Base-by-base conservation (phyloP, 1,140 invertebrate genomes). In the Leptopilina boulardi region DNA sequence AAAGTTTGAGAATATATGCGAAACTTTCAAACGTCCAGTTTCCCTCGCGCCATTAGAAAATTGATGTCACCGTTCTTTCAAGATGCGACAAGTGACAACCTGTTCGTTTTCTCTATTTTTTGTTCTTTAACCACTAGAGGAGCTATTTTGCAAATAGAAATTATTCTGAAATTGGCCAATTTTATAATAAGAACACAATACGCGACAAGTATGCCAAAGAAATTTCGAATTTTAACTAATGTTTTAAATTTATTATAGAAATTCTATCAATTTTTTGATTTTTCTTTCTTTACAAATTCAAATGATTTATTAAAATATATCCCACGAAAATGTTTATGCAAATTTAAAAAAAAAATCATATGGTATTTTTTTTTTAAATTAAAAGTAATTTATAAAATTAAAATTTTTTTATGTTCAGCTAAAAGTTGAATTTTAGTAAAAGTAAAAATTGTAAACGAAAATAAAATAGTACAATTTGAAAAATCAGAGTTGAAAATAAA, bases 11-110 rank as follows among this genome's bases (percentile, higher is more conserved):
- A 66, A 66, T 66, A n/a, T n/a, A 66, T 66, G 59, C 59, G 59
- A 66, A 66, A 66, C 59, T 66, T 66, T 66, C 59, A 34, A 66
- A 30, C 59, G 26, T 30, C 59, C 59, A 66, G 23, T 66, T 66
- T 66, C 11, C 59, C 59, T 66, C 11, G 26, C 26, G 59, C 59
- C 26, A 30, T 66, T 66, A 66, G 59, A 30, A 66, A 66, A 66
- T 66, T 66, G 59, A 66, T 66, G 59, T 66, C 59, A 66, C 23
- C 26, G 2, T 59, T 23, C 59, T 34, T 66, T 66, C 59, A 30
- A 66, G 59, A 66, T 34, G 26, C 23, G 59, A 66, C 59, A 30
- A 34, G 23, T 66, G 59, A 66, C 59, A 66, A 66, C 59, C 13
- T 30, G 59, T 66, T 66, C 21, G 23, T 38, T 30, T 15, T 66